phyloP scores from a whole-genome alignment of 2,113 vertebrate species.

The Dasypus novemcinctus region DNA sequence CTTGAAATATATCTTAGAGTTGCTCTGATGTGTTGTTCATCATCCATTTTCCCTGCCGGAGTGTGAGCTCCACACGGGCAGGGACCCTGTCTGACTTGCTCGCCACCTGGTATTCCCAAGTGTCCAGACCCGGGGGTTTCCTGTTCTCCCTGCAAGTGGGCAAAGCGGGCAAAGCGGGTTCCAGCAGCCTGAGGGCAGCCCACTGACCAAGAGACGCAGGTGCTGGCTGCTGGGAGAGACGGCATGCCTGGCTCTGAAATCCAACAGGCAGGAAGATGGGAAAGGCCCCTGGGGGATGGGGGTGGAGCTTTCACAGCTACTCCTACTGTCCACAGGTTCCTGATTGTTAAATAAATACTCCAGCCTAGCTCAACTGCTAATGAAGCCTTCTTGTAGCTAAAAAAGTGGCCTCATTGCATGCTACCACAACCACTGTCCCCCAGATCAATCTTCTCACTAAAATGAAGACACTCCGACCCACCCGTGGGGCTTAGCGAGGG shows the following conservation, averaged over 20 bases:
- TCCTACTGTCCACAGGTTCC: rapidly evolving
- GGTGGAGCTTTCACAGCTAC: rapidly evolving
- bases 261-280: rapidly evolving
- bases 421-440: rapidly evolving
- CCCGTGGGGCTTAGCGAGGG: neutral
- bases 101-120: no score
- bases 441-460: neutral
- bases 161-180: neutral
- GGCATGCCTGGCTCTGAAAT: rapidly evolving
- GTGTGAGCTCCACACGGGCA: neutral
- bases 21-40: neutral
- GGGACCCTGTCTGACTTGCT: neutral
- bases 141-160: rapidly evolving
- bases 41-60: no score
- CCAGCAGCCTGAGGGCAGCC: neutral
- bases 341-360: rapidly evolving
- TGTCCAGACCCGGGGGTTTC: neutral
- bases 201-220: rapidly evolving
- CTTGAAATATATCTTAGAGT: neutral
- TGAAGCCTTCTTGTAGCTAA: neutral
- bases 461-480: neutral
- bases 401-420: neutral
- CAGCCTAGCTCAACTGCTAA: rapidly evolving
- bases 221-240: neutral
- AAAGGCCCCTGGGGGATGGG: no score